Evolutionary conservation across 2,113 vertebrate genomes (phyloP), one percentile per base, ranked within the genome.

Genomic region (Vireo altiloquus): DNA sequence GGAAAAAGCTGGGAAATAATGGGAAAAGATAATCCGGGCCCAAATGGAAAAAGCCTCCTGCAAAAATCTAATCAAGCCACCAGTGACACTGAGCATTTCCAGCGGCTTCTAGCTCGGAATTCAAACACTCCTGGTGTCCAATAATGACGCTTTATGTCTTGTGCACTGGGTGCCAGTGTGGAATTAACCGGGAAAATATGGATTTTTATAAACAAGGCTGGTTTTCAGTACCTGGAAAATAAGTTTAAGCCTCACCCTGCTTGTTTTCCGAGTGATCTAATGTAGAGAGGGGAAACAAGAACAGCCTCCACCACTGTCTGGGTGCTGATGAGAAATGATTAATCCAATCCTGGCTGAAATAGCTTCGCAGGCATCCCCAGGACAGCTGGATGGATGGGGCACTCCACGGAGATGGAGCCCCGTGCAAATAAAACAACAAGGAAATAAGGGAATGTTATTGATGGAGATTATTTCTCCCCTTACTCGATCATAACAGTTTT

Each of bases 401-500:
- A 27, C 75, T 70, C 24, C 17, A 24, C 44, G 1, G 88, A 93
- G 59, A 77, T 15, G 35, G 50, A 88, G 75, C 88, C 52, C 44
- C 15, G 24, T 57, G 83, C 89, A 87, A 89, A 94, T 94, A 95
- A 94, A 96, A 94, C 94, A 95, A 87, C n/a, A 59, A 91, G 81
- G 87, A 91, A 82, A 89, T 66, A 82, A 87, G 79, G 82, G 93
- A 92, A 21, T 47, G 53, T 89, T 94, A 94, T 59, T 75, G 92
- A 94, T 94, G 89, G 90, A 87, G 89, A 91, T 92, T 93, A 93
- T 92, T 91, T 83, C 87, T 94, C 89, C 83, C 87, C 47, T 97
- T 91, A 71, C 96, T 95, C 63, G 17, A 92, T 93, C 93, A 63
- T 90, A 96, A 95, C 88, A 72, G 79, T 94, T 96, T 95, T 96